phyloP scores from a whole-genome alignment of 2,888 invertebrate species.

The Panzeria rudis region DNA sequence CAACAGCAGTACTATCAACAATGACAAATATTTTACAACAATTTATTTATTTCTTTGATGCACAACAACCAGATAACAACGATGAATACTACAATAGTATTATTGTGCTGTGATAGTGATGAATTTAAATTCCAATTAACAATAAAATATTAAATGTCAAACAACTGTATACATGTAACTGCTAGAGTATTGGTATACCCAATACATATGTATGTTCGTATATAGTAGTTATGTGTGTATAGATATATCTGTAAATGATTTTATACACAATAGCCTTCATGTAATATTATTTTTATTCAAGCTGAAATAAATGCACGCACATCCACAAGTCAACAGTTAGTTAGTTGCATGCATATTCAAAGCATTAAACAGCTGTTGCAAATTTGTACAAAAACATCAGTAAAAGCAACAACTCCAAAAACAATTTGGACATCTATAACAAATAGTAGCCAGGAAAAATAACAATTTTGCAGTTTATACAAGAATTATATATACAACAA shows the following conservation, averaged over 20 bases:
- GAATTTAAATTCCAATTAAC: conserved; percentile 64
- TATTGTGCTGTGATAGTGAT: conserved; percentile 24
- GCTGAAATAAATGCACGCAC: not conserved
- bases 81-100: not conserved
- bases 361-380: conserved; percentile 58
- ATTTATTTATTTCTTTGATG: conserved; percentile 40
- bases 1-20: conserved; percentile 18
- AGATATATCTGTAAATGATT: not conserved
- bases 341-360: conserved; percentile 39
- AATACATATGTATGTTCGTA: not conserved
- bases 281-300: not conserved
- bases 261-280: not conserved
- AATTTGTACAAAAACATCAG: conserved; percentile 30
- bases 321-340: conserved; percentile 59
- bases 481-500: not conserved
- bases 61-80: conserved; percentile 11
- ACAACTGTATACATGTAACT: conserved; percentile 3
- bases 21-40: conserved; percentile 48
- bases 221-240: too few species aligned
- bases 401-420: not conserved
- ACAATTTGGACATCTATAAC: conserved; percentile 31
- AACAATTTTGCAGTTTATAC: conserved; percentile 31
- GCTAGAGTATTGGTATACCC: not conserved
- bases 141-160: conserved; percentile 66
- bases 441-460: conserved; percentile 21